These are phyloP conservation scores for Archivesica marissinica DNA, from an alignment of 1,140 invertebrate genomes.

Conservation along the genomic window DNA sequence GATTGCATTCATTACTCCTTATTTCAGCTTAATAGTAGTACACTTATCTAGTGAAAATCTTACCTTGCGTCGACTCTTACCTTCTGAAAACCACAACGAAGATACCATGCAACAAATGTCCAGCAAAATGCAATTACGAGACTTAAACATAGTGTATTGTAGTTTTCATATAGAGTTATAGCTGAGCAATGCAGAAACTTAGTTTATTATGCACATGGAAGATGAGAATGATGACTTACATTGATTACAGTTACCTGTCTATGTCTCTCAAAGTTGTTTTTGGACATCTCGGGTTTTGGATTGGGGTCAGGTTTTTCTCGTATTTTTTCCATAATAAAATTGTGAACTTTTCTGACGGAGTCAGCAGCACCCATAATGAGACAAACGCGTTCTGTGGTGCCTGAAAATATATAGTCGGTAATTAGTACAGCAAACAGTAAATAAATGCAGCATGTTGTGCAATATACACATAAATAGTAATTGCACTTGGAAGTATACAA, in stretches of 20 bases:
- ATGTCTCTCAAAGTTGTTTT: slow-evolving; percentile 85
- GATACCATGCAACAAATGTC: neutral
- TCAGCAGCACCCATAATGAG: slow-evolving; percentile 97
- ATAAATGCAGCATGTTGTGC: too few relatives aligned
- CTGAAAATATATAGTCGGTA: slow-evolving; percentile 86
- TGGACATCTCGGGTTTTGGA: slow-evolving; percentile 87
- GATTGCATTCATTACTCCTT: too few relatives aligned
- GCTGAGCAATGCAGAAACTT: slow-evolving; percentile 54
- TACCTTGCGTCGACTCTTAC: too few relatives aligned
- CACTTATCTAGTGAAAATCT: too few relatives aligned
- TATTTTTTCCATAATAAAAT: slow-evolving; percentile 99
- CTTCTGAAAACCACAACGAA: too few relatives aligned
- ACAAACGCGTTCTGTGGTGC: slow-evolving; percentile 98
- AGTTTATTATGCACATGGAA: slow-evolving; percentile 49
- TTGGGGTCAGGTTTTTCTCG: slow-evolving; percentile 98
- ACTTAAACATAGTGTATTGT: neutral
- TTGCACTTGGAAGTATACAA: too few relatives aligned
- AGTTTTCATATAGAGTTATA: neutral
- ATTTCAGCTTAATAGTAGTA: too few relatives aligned
- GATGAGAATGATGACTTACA: slow-evolving; percentile 61
- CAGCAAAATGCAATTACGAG: slow-evolving; percentile 24
- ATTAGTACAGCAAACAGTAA: too few relatives aligned
- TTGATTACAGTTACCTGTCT: slow-evolving; percentile 85
- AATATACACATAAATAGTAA: too few relatives aligned
- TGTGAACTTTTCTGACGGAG: slow-evolving; percentile 96